Percentiles rank a stretch among this genome's conserved stretches.
These are phyloP conservation scores for Corella eumyota DNA, from an alignment of 23 tunicate species.

Conservation along the genomic window DNA sequence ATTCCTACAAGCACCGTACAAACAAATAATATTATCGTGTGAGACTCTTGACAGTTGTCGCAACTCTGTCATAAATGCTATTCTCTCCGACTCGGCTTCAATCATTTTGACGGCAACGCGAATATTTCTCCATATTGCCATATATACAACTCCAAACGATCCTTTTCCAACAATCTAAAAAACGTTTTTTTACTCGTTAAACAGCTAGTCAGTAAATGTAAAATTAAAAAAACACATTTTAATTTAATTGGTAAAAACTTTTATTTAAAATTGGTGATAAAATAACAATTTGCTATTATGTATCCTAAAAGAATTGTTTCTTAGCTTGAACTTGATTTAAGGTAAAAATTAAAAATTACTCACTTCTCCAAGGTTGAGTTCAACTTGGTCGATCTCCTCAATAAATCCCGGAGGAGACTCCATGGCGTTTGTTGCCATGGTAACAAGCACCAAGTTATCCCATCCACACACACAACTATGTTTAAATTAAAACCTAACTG, in stretches of 20 bases:
- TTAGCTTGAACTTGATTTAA: too few relatives aligned
- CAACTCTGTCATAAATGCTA: slow-evolving; percentile 84
- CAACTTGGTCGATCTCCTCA: slow-evolving; percentile 75
- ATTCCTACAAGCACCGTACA: slow-evolving; percentile 91
- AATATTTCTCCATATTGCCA: slow-evolving; percentile 59
- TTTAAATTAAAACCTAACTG: too few relatives aligned
- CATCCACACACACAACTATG: too few relatives aligned
- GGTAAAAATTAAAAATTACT: too few relatives aligned
- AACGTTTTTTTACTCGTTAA: not conserved
- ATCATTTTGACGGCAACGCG: slow-evolving; percentile 94
- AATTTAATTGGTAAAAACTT: too few relatives aligned
- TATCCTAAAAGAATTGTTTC: too few relatives aligned
- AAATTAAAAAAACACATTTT: too few relatives aligned
- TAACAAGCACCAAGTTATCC: not conserved
- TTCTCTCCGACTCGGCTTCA: slow-evolving; percentile 84
- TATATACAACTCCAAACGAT: slow-evolving; percentile 89
- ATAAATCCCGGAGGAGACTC: slow-evolving; percentile 77
- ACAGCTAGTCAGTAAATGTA: too few relatives aligned
- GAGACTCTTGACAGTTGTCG: slow-evolving; percentile 80
- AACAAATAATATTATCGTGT: slow-evolving; percentile 79
- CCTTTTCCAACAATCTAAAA: slow-evolving; percentile 85
- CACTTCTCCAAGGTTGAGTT: slow-evolving; percentile 56
- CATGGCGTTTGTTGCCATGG: slow-evolving; percentile 19
- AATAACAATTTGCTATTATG: too few relatives aligned
- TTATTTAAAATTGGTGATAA: too few relatives aligned